A percentile compares a stretch with the other conserved stretches of the same genome.
Conservation (phyloP, 30 jellyfish, hydroid and myxozoan species). For the Aurelia sp. region DNA sequence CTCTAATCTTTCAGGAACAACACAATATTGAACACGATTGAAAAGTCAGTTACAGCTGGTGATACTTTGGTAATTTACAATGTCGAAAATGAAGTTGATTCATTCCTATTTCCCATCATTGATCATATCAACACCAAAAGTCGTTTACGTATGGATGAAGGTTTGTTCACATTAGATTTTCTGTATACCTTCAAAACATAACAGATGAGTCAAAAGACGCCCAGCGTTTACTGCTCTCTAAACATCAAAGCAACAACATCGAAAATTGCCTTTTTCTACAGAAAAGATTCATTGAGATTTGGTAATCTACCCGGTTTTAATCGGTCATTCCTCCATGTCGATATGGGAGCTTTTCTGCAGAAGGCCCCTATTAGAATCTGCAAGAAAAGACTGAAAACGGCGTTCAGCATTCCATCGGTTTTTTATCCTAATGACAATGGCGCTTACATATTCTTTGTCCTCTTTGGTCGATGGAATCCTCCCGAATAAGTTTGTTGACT, state of each 20-base stretch:
- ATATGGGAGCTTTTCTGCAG: no score
- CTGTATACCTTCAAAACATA: not conserved
- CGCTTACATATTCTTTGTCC: no score
- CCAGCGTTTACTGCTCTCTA: no score
- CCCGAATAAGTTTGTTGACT: not conserved
- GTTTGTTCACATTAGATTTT: constrained; percentile 4
- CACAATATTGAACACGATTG: constrained; percentile 26
- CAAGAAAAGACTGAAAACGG: no score
- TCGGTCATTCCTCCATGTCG: no score
- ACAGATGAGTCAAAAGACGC: not conserved
- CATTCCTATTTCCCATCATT: constrained; percentile 67
- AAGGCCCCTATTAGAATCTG: no score
- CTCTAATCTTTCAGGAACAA: constrained; percentile 30
- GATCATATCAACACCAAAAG: constrained; percentile 62
- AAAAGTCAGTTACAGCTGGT: constrained; percentile 66
- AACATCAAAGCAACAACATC: no score
- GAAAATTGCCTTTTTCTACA: no score
- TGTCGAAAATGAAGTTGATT: constrained; percentile 56
- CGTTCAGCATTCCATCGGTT: no score
- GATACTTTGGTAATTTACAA: constrained; percentile 52
- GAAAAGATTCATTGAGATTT: not conserved
- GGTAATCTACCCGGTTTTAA: not conserved
- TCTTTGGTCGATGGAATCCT: not conserved
- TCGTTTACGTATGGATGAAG: constrained; percentile 41
- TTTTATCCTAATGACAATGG: no score